Base-by-base conservation (phyloP, 2,888 invertebrate species). In the Aspidapion aeneum region DNA sequence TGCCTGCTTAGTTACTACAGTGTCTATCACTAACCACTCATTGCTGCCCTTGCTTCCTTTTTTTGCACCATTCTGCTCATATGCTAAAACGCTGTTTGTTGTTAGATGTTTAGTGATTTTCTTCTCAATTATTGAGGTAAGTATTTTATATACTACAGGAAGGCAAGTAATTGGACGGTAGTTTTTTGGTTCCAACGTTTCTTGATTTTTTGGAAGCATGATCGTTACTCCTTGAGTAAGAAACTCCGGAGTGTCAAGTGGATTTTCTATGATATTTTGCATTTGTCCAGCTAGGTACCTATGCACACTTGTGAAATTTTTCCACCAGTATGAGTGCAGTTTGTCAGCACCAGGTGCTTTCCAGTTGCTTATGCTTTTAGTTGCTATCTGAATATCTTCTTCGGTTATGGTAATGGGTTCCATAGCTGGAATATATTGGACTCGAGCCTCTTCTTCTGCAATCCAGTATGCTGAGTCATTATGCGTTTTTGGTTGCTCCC, bases 41-140 rank as follows among this genome's bases (percentile, higher is more conserved):
- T n/a, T n/a, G n/a, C n/a, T n/a, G n/a, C n/a, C n/a, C 18, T 21
- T 19, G 3, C 54, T 7, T 1, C 35, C 18, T 22, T 18, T 2
- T 5, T 21, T 54, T 18, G 35, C 51, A 7, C 59, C 59, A 21
- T 59, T 59, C 21, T 50, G 59, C 21, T 52, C 49, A 12, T 48
- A 9, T 12, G 49, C 9, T 12, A 48, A 16, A 12, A 48, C 9
- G 9, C 16, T 48, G 16, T 48, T 48, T 12, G 9, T 16, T 48
- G 9, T 16, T 12, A 48, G 9, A 48, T 48, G 49, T 48, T 48
- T 48, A 16, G 9, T 12, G 49, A 48, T 48, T 12, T 16, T 48
- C 16, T 48, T 48, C 16, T 9, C 49, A 48, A 48, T 48, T 12
- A 9, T 12, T 48, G 49, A 9, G 9, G 49, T 48, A 12, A 48